Evolutionary conservation across 2,797 vertebrate genomes (phyloP).

Genomic region (Basileuterus tristriatus): DNA sequence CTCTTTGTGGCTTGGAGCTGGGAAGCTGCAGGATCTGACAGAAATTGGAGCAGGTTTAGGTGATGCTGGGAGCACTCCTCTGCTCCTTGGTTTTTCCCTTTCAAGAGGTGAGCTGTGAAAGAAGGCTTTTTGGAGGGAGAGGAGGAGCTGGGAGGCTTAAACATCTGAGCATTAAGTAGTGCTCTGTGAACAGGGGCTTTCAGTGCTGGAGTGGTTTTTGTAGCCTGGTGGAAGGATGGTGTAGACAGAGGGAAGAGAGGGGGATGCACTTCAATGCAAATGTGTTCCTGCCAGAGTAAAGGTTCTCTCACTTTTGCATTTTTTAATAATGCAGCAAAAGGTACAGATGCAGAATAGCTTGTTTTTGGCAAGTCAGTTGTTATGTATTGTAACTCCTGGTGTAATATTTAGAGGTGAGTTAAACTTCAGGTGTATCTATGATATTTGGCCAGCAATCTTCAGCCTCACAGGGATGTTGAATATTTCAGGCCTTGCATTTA

Average conservation of each 20-base stretch:
- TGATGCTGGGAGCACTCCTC: background rate
- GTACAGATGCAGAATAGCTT: background rate
- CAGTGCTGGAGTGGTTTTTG: background rate
- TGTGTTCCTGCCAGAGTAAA: background rate
- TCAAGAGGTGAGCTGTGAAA: background rate
- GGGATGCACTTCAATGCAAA: background rate
- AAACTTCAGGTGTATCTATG: background rate
- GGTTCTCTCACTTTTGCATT: background rate
- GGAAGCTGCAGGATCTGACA: background rate
- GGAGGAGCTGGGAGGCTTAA: background rate
- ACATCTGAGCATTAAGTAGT: background rate
- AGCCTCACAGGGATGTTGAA: background rate
- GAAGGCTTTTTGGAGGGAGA: background rate
- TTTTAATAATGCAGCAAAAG: background rate
- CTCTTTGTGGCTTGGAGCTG: background rate
- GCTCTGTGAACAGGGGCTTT: background rate
- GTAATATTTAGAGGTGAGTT: background rate
- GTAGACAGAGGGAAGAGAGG: background rate
- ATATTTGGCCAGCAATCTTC: background rate
- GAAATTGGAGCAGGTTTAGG: background rate
- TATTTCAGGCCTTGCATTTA: background rate
- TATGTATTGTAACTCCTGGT: background rate
- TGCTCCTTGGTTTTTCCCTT: background rate
- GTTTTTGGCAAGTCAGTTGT: background rate
- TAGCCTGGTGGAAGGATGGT: background rate